Conservation (phyloP, 2,888 invertebrate genomes). For the Brachylomia viminalis region DNA sequence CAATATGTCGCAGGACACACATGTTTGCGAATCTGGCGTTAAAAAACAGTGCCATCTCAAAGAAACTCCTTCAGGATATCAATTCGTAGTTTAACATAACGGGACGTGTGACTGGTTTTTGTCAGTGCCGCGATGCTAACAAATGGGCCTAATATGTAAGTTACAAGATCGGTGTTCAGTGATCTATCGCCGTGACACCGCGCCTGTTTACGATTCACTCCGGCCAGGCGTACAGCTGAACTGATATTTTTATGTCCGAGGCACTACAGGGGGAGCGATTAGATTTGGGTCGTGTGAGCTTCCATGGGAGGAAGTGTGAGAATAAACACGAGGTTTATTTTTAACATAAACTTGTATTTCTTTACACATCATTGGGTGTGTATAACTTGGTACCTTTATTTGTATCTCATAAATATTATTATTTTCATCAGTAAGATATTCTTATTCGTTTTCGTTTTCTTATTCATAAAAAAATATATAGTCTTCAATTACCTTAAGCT, state of each 20-base stretch:
- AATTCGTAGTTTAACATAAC: constrained; percentile 85
- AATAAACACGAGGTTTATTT: constrained; percentile 45
- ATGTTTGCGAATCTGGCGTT: constrained; percentile 83
- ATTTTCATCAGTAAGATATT: not conserved
- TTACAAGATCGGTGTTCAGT: constrained; percentile 75
- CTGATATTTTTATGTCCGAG: constrained; percentile 63
- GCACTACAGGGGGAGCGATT: constrained; percentile 31
- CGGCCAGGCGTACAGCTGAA: constrained; percentile 41
- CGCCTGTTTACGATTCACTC: constrained; percentile 71
- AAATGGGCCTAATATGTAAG: constrained; percentile 83
- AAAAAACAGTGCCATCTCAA: constrained; percentile 81
- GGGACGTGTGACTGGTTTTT: constrained; percentile 79
- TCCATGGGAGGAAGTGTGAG: constrained; percentile 31
- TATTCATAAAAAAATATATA: no score
- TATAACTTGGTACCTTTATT: constrained; percentile 4
- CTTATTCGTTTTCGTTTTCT: not conserved
- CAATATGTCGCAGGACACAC: constrained; percentile 83
- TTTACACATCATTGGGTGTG: not conserved
- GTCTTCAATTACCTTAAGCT: not conserved
- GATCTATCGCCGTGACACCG: constrained; percentile 72
- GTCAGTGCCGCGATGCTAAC: constrained; percentile 74
- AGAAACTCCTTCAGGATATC: constrained; percentile 80
- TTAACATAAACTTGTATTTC: not conserved
- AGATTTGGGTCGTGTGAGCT: constrained; percentile 37
- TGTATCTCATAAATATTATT: not conserved